Evolutionary conservation across 1,140 invertebrate genomes (phyloP), one percentile per base, ranked within the genome.

Genomic region (Cotesia glomerata): DNA sequence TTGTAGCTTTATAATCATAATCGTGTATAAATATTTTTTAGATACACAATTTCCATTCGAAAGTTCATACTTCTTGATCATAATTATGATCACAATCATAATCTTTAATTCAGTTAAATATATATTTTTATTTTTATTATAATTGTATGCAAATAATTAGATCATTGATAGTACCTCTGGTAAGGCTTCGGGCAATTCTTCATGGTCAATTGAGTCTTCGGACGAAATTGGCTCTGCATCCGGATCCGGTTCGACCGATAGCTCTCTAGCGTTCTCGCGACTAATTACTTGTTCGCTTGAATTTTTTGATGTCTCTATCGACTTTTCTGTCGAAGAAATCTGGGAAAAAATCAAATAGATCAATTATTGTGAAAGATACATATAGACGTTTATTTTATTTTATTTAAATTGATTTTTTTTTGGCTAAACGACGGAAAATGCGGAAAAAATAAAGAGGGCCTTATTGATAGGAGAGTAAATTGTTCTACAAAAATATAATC

Each of bases 191-290:
- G 82, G 82, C 11, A 83, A 72, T 62, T 78, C 67, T 75, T n/a
- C 87, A 82, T 86, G 61, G 82, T 78, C 76, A 0, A 73, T 75
- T 2, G 74, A 69, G 39, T 74, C 79, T 3, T 84, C 78, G 34
- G 71, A 83, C 52, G 92, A 88, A 51, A 91, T 86, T 76, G 91
- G 91, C 0, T 90, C 90, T 75, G 91, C 90, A 77, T 92, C 91
- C 72, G 49, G 35, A 14, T 36, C 52, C 45, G 51, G 88, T 86
- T 63, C 90, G 87, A 77, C 8, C 82, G 91, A 86, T 1, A 92
- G 82, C 18, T 91, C 89, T 49, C 89, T 88, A 2, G 86, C 81
- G 69, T 88, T 89, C 39, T 81, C 83, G 4, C 76, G 73, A 36
- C 58, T 80, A 8, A 45, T 45, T 45, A 45, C 39, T 45, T 45